Evolutionary conservation across 2,797 vertebrate species (phyloP).

Genomic region (Hafferia zeledoni): DNA sequence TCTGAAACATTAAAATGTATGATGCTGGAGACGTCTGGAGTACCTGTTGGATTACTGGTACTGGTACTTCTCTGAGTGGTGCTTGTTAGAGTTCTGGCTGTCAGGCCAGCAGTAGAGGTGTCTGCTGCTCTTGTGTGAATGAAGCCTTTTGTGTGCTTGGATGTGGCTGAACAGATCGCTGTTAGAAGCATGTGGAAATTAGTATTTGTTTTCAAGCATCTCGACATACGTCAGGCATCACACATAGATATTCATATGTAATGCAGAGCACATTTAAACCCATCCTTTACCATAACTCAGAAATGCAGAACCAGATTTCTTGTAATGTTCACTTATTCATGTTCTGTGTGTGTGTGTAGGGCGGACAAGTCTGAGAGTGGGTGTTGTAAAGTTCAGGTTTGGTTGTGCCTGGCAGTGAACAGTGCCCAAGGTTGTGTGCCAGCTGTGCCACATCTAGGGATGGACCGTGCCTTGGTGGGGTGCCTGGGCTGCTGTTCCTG

Average conservation of each 20-base stretch:
- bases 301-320: neutral
- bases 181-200: neutral
- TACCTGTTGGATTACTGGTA: neutral
- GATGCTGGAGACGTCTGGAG: neutral
- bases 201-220: neutral
- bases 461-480: no score
- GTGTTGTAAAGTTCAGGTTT: neutral
- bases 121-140: neutral
- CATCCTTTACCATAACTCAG: neutral
- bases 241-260: neutral
- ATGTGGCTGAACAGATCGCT: neutral
- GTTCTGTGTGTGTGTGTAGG: rapidly evolving
- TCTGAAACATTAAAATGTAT: neutral
- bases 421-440: neutral
- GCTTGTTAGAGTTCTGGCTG: neutral
- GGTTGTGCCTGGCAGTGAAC: neutral
- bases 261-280: neutral
- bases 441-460: neutral
- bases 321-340: neutral
- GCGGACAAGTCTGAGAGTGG: neutral
- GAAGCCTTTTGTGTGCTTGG: neutral
- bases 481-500: neutral
- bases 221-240: neutral
- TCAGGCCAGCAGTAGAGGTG: neutral
- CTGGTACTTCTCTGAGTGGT: neutral